Base-by-base conservation (phyloP, 2,888 invertebrate species). In the Agriotes lineatus region DNA sequence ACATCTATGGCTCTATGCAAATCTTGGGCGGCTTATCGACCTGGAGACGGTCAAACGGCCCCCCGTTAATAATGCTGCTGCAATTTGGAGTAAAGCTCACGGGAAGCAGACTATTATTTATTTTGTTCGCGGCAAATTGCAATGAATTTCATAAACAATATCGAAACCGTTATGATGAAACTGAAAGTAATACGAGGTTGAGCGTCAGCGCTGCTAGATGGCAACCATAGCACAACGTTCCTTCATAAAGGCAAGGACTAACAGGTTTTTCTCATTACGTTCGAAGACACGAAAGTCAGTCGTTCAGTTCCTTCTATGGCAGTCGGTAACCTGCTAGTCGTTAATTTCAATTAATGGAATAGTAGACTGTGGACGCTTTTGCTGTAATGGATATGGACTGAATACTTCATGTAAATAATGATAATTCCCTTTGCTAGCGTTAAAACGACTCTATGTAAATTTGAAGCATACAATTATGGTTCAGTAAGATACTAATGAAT, bases 141-240 rank as follows among this genome's bases (percentile, higher is more conserved):
- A 37, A 59, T 18, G 50, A 50, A 54, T 66, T 67, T 42, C 63
- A 59, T 64, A 64, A 68, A 68, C 59, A 69, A 69, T 60, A 64
- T 45, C 39, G 45, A 42, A 58, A 69, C 69, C 60, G 65, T 69
- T 69, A 65, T 48, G 45, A 60, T 42, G 69, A 69, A 69, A 69
- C 19, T 52, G 69, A 69, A 69, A 69, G 69, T 69, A 65, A 33
- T 19, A 30, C 12, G 33, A 25, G 48, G 60, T 69, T 60, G 35
- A 45, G n/a, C 45, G 25, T 65, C 56, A 9, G 25, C 30, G 45
- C 39, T 61, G 56, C 60, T 65, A 65, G 69, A 64, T 69, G 69
- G 69, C 69, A 44, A 54, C 57, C 25, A 57, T 35, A 50, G 50
- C 30, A 16, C 20, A 30, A 42, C 35, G 42, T 63, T 61, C 58